Evolutionary conservation across 2,113 vertebrate genomes (phyloP).

Genomic region (Daboia siamensis): DNA sequence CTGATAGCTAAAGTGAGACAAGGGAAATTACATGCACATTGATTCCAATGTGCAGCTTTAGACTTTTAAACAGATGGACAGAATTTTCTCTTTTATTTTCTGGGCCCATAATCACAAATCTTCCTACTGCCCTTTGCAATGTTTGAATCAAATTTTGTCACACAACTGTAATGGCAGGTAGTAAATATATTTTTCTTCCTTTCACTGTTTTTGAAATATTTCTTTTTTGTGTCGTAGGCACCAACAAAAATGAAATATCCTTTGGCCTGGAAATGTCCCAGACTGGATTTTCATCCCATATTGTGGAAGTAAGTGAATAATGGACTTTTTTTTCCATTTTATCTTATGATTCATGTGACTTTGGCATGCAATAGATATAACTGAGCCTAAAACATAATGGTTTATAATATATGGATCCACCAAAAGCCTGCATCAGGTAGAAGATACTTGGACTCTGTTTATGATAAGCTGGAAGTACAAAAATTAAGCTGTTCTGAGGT

Average conservation of each 20-base stretch:
- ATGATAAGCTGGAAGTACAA: background rate
- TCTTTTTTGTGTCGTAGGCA: conserved; percentile 70
- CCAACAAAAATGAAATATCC: conserved; percentile 86
- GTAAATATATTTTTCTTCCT: background rate
- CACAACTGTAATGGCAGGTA: background rate
- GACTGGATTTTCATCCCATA: conserved; percentile 93
- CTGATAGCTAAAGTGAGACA: background rate
- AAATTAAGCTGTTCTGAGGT: too few relatives aligned
- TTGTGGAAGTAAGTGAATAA: conserved; percentile 84
- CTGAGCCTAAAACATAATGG: background rate
- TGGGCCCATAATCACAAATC: background rate
- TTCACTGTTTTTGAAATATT: background rate
- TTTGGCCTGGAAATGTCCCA: conserved; percentile 97
- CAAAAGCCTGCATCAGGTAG: background rate
- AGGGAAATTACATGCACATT: background rate
- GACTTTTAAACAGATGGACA: background rate
- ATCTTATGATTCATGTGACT: background rate
- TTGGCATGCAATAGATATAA: background rate
- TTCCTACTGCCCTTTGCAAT: background rate
- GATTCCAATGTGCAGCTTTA: background rate
- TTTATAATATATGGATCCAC: background rate
- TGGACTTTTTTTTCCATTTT: background rate
- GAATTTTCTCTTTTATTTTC: background rate
- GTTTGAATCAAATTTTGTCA: background rate
- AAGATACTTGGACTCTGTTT: background rate